These are phyloP conservation scores for Heterodera schachtii DNA, from an alignment of 1,140 invertebrate genomes.

Conservation along the genomic window DNA sequence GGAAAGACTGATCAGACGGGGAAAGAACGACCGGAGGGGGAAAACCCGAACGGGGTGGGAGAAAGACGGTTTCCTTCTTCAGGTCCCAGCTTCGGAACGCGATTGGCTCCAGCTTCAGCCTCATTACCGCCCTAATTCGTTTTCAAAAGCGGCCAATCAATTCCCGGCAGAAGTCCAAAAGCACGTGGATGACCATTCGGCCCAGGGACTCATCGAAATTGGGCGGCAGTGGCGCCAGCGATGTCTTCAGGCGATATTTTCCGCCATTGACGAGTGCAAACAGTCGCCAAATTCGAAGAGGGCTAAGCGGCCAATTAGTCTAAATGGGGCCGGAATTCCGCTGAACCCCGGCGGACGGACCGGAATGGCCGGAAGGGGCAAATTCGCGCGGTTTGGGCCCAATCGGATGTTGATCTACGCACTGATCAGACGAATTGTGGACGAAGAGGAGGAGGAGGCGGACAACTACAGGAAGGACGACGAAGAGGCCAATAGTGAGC, in stretches of 20 bases:
- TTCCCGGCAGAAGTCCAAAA: slow-evolving; percentile 42
- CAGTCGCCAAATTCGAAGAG: neutral
- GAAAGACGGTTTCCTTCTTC: neutral
- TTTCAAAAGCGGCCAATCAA: slow-evolving; percentile 33
- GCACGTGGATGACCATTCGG: slow-evolving; percentile 34
- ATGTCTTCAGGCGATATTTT: slow-evolving; percentile 34
- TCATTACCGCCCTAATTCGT: slow-evolving; percentile 37
- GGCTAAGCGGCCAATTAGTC: neutral
- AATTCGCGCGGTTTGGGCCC: slow-evolving; percentile 48
- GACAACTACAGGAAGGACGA: neutral
- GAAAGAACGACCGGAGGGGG: too few species aligned
- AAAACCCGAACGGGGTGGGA: too few species aligned
- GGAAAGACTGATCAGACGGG: too few species aligned
- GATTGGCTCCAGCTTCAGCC: slow-evolving; percentile 30
- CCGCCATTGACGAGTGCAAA: slow-evolving; percentile 14
- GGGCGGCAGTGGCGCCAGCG: slow-evolving; percentile 40
- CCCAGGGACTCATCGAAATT: slow-evolving; percentile 35
- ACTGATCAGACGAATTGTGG: slow-evolving; percentile 27
- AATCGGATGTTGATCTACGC: slow-evolving; percentile 45
- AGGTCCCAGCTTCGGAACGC: slow-evolving; percentile 7
- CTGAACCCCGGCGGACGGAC: slow-evolving; percentile 46
- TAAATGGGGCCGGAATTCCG: slow-evolving; percentile 40
- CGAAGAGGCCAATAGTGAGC: neutral
- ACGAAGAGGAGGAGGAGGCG: neutral
- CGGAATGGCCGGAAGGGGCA: slow-evolving; percentile 43